These are phyloP conservation scores for Conus ventricosus DNA, from an alignment of 1,140 invertebrate species.

Conservation along the genomic window DNA sequence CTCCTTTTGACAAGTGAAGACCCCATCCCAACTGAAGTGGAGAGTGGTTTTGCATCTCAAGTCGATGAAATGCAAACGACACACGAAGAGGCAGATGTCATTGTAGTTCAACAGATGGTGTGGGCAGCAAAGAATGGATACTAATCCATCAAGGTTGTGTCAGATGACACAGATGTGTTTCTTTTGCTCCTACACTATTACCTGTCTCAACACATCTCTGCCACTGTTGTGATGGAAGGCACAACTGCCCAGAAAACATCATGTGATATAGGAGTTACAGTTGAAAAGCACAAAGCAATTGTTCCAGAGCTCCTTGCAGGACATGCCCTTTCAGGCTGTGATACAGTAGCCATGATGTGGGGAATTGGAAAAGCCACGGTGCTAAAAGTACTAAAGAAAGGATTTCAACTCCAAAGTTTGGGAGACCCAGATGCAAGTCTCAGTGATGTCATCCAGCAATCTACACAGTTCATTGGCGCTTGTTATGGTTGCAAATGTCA, in stretches of 20 bases:
- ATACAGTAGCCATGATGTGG: background rate
- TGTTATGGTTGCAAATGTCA: background rate
- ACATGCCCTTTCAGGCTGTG: background rate
- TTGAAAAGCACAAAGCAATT: background rate
- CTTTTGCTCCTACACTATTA: background rate
- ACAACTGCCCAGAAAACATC: conserved; percentile 1
- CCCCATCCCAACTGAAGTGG: background rate
- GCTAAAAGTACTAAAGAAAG: background rate
- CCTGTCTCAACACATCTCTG: background rate
- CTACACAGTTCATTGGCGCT: background rate
- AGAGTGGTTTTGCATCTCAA: background rate
- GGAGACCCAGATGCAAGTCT: background rate
- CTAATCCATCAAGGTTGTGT: background rate
- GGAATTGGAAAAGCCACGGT: background rate
- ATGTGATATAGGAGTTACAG: background rate
- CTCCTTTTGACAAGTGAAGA: background rate
- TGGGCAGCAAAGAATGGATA: background rate
- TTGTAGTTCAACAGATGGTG: background rate
- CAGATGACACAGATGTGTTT: conserved; percentile 3
- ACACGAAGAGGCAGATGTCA: conserved; percentile 27
- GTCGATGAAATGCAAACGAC: background rate
- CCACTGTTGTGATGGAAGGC: conserved; percentile 17
- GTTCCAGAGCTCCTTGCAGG: background rate
- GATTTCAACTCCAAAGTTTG: background rate
- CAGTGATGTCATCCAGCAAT: background rate